Conservation (phyloP, 2,888 invertebrate species). For the Xylophagus ater region DNA sequence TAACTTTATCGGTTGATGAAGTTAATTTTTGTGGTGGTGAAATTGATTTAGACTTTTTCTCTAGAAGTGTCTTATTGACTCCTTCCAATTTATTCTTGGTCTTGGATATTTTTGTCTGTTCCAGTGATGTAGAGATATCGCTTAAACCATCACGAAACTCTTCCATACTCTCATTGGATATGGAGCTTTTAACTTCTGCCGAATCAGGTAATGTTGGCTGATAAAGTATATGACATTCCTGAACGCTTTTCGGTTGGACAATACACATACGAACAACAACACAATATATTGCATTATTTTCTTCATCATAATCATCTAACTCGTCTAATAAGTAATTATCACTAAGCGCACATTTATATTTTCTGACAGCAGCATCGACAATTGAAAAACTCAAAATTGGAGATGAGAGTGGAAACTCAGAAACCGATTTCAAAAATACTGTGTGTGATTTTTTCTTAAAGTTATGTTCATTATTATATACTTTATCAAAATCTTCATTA, state of each 20-base stretch:
- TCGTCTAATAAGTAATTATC: constrained; percentile 44
- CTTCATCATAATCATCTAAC: constrained; percentile 47
- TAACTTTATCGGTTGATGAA: constrained; percentile 1
- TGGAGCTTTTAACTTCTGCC: constrained; percentile 26
- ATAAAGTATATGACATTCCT: constrained; percentile 68
- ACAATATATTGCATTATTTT: constrained; percentile 44
- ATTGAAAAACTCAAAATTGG: constrained; percentile 85
- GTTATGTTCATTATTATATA: constrained; percentile 2
- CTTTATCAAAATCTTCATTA: constrained; percentile 37
- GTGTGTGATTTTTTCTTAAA: constrained; percentile 23
- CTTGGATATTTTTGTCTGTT: background rate
- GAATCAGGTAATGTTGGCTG: constrained; percentile 36
- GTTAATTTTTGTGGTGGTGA: background rate
- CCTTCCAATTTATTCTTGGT: background rate
- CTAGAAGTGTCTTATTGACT: background rate
- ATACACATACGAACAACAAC: constrained; percentile 54
- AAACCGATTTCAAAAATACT: constrained; percentile 61
- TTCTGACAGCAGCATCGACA: constrained; percentile 57
- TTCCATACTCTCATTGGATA: constrained; percentile 20
- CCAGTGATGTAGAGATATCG: constrained; percentile 1
- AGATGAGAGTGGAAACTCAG: constrained; percentile 78
- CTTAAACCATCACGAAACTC: constrained; percentile 3
- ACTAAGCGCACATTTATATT: constrained; percentile 39
- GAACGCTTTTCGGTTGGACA: constrained; percentile 80
- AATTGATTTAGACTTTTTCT: background rate